phyloP scores from a whole-genome alignment of 1,140 invertebrate genomes.

The Paralvinella palmiformis region DNA sequence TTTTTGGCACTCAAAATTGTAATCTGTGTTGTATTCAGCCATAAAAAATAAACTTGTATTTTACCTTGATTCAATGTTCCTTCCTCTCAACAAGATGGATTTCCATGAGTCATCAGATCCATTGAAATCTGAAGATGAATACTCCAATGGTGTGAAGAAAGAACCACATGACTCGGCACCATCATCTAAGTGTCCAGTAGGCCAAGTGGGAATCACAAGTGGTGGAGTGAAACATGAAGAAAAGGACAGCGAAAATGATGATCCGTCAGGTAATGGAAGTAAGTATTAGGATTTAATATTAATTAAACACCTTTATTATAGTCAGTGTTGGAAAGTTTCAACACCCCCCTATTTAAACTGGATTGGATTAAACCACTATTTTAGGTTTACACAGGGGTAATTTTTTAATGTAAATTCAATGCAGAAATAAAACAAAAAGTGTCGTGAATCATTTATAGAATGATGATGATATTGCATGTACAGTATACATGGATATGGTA shows the following conservation, averaged over 20 bases:
- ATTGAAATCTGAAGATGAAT: too few species aligned
- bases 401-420: not conserved
- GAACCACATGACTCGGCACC: too few species aligned
- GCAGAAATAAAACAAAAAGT: not conserved
- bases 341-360: not conserved
- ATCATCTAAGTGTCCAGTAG: slow-evolving; percentile 11
- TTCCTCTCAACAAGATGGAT: too few species aligned
- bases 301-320: not conserved
- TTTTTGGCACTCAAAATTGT: too few species aligned
- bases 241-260: slow-evolving; percentile 46
- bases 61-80: too few species aligned
- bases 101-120: too few species aligned
- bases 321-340: not conserved
- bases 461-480: too few species aligned
- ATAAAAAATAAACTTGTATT: too few species aligned
- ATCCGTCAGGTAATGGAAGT: slow-evolving; percentile 37
- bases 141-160: too few species aligned
- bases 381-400: not conserved
- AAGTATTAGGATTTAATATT: not conserved
- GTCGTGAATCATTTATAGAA: not conserved
- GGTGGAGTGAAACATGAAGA: too few species aligned
- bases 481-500: too few species aligned
- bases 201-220: not conserved
- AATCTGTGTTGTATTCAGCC: too few species aligned
- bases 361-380: not conserved